phyloP scores from a whole-genome alignment of 2,113 vertebrate species.

The Actenoides hombroni region DNA sequence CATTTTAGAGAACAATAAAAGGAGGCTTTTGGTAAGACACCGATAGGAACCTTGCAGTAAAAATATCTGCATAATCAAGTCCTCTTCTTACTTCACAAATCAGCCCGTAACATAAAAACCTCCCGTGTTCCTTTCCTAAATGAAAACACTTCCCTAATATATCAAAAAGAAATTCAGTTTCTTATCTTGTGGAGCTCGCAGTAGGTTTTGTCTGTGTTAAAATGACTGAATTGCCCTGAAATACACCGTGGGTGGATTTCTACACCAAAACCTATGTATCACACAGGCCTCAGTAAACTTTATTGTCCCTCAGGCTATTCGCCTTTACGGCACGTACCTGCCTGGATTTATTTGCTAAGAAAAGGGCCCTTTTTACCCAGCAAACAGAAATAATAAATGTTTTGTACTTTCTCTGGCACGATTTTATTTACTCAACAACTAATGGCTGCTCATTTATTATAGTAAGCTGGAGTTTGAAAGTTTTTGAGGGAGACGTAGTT shows the following conservation, averaged over 20 bases:
- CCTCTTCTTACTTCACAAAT: not conserved
- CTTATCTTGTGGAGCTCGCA: not conserved
- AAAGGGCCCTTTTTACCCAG: not conserved
- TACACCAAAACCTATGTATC: not conserved
- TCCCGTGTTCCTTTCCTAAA: not conserved
- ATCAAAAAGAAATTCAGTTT: not conserved
- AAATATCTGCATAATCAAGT: not conserved
- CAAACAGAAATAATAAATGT: constrained; percentile 10
- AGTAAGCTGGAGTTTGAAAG: constrained; percentile 11
- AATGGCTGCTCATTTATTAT: constrained; percentile 40
- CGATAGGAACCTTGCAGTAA: not conserved
- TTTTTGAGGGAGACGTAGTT: constrained; percentile 8
- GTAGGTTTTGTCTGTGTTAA: not conserved
- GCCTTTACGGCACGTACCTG: constrained; percentile 7
- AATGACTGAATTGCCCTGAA: constrained; percentile 10
- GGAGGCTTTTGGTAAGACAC: not conserved
- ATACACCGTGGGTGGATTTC: not conserved
- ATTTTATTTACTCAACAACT: constrained; percentile 37
- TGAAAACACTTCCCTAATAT: not conserved
- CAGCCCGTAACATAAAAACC: not conserved
- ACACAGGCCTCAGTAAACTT: constrained; percentile 30
- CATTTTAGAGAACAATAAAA: not conserved
- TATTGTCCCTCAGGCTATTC: constrained; percentile 12
- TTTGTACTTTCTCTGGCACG: not conserved
- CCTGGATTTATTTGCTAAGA: constrained; percentile 39